phyloP scores from a whole-genome alignment of 2,113 vertebrate genomes.

The Cyanistes caeruleus region DNA sequence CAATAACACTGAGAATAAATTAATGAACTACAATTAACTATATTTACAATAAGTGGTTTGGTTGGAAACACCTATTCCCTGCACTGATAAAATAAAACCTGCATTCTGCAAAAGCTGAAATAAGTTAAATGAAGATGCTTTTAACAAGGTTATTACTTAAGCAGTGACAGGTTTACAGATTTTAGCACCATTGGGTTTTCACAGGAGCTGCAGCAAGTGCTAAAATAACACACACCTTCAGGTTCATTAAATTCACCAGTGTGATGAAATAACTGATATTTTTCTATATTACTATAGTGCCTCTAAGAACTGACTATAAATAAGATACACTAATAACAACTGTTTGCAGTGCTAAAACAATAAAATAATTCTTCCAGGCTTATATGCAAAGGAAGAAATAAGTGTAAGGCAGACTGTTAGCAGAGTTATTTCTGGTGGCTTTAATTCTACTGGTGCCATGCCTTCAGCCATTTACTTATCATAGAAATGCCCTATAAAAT shows the following conservation, averaged over 20 bases:
- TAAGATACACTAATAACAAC: constrained; percentile 80
- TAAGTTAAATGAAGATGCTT: constrained; percentile 86
- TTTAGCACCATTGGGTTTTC: constrained; percentile 89
- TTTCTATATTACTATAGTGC: constrained; percentile 78
- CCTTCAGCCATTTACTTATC: constrained; percentile 64
- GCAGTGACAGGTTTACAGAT: constrained; percentile 87
- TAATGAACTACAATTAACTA: constrained; percentile 81
- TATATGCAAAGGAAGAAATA: constrained; percentile 71
- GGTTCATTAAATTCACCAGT: constrained; percentile 87
- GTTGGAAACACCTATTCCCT: constrained; percentile 77
- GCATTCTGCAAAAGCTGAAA: constrained; percentile 76
- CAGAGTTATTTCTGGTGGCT: constrained; percentile 38
- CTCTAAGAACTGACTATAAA: constrained; percentile 80
- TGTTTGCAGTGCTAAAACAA: constrained; percentile 76
- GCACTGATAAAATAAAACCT: constrained; percentile 79
- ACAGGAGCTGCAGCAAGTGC: constrained; percentile 85
- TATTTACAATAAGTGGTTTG: constrained; percentile 79
- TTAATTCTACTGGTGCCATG: constrained; percentile 29
- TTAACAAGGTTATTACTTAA: constrained; percentile 87
- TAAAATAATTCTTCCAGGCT: constrained; percentile 76
- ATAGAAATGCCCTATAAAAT: constrained; percentile 51
- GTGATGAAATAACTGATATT: constrained; percentile 84
- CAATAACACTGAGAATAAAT: constrained; percentile 80
- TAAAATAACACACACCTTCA: constrained; percentile 96
- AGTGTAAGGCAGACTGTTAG: constrained; percentile 49